phyloP scores from a whole-genome alignment of 2,113 vertebrate genomes.

The Anguilla rostrata region DNA sequence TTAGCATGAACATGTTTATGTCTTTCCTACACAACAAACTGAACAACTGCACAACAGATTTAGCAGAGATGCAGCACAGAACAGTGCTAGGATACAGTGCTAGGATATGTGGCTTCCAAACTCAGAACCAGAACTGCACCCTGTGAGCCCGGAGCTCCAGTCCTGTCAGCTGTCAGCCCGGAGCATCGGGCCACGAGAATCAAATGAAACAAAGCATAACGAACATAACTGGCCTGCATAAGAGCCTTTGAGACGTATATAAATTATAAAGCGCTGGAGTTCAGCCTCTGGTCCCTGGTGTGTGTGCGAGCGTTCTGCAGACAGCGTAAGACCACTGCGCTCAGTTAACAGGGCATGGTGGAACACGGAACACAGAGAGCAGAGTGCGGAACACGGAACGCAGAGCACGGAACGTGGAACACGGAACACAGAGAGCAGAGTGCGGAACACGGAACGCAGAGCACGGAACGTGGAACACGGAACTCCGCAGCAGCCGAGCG shows the following conservation, averaged over 20 bases:
- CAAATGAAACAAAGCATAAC: background rate
- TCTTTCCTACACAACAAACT: too few relatives aligned
- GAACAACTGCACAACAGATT: too few relatives aligned
- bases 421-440: background rate
- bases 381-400: background rate
- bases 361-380: background rate
- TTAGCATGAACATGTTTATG: too few relatives aligned
- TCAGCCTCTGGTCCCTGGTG: background rate
- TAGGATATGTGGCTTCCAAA: too few relatives aligned
- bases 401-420: background rate
- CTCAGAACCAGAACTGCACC: too few relatives aligned
- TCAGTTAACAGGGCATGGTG: background rate
- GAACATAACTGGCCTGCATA: background rate
- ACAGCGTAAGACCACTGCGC: background rate
- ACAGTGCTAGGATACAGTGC: too few relatives aligned
- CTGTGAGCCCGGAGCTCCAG: too few relatives aligned
- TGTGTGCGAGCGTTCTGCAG: too few relatives aligned
- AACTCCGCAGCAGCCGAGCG: background rate
- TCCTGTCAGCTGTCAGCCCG: too few relatives aligned
- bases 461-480: background rate
- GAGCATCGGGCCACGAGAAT: background rate
- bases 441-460: background rate
- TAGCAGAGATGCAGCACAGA: too few relatives aligned
- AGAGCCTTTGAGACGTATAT: background rate
- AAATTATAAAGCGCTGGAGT: background rate